Percentiles rank a stretch among this genome's conserved stretches.
phyloP scores from a whole-genome alignment of 2,113 vertebrate genomes.

The Rhea americana region DNA sequence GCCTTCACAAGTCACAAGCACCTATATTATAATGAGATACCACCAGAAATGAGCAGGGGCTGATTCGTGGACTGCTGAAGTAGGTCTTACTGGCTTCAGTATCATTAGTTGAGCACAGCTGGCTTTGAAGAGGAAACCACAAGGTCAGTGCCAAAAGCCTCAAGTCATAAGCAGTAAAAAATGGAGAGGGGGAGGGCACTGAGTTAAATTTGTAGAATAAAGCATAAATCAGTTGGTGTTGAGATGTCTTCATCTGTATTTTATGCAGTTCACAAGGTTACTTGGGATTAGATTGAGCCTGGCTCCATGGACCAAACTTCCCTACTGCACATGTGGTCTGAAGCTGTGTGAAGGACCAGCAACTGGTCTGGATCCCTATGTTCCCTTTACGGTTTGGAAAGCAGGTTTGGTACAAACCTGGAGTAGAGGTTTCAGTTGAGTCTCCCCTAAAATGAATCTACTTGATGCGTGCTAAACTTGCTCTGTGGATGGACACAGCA shows the following conservation, averaged over 20 bases:
- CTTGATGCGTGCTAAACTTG: neutral
- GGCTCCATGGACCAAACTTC: neutral
- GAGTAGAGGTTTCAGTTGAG: neutral
- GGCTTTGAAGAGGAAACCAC: neutral
- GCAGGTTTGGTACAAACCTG: neutral
- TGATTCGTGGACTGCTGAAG: neutral
- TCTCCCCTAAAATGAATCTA: neutral
- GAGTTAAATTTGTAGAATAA: neutral
- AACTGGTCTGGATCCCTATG: neutral
- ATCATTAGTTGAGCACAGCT: neutral
- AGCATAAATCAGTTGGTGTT: neutral
- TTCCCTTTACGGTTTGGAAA: neutral
- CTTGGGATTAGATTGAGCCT: neutral
- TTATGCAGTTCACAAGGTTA: neutral
- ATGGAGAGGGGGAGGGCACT: accelerated
- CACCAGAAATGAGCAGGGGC: neutral
- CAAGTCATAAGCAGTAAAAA: neutral
- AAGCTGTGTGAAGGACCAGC: neutral
- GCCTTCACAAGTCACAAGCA: neutral
- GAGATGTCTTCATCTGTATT: neutral
- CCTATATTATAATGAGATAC: neutral
- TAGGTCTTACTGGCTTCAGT: neutral
- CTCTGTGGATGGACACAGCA: neutral
- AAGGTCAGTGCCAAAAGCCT: neutral
- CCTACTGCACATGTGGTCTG: neutral